Evolutionary conservation across 2,113 vertebrate species (phyloP).

Genomic region (Hippoglossus stenolepis): DNA sequence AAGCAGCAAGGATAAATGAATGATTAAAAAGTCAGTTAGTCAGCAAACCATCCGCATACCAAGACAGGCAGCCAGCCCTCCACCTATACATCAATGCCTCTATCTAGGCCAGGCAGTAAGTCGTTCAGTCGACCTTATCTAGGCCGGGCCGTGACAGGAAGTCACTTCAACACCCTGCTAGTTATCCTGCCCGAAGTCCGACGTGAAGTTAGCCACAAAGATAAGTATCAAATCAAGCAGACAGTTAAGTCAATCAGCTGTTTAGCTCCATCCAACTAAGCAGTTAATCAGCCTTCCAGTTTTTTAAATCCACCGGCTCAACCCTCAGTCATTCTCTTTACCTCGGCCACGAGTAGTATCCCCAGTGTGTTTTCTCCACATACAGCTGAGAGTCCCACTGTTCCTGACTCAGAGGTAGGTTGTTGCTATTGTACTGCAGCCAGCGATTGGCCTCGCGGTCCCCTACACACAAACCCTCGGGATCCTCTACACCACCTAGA

Average conservation of each 20-base stretch:
- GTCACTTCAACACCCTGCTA: constrained; percentile 57
- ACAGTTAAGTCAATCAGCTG: constrained; percentile 57
- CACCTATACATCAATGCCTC: constrained; percentile 71
- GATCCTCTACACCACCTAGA: constrained; percentile 85
- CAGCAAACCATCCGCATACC: constrained; percentile 62
- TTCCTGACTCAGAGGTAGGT: constrained; percentile 87
- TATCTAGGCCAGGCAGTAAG: constrained; percentile 75
- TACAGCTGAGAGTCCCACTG: constrained; percentile 89
- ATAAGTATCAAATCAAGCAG: constrained; percentile 47
- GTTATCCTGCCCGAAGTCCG: constrained; percentile 51
- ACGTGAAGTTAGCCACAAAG: constrained; percentile 41
- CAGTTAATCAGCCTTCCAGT: constrained; percentile 51
- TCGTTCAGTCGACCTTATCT: constrained; percentile 72
- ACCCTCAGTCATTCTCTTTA: constrained; percentile 55
- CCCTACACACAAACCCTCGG: constrained; percentile 83
- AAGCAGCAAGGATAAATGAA: constrained; percentile 74
- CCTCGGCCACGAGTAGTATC: constrained; percentile 95
- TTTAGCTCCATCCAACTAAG: constrained; percentile 42
- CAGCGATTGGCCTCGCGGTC: constrained; percentile 92
- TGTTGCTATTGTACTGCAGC: constrained; percentile 91
- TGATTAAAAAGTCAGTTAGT: constrained; percentile 80
- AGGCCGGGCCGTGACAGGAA: constrained; percentile 65
- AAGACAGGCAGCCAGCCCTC: constrained; percentile 40
- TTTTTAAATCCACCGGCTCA: constrained; percentile 23
- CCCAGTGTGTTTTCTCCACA: constrained; percentile 97